These are phyloP conservation scores for Pyrocoelia pectoralis DNA, from an alignment of 2,888 invertebrate species.

Conservation along the genomic window DNA sequence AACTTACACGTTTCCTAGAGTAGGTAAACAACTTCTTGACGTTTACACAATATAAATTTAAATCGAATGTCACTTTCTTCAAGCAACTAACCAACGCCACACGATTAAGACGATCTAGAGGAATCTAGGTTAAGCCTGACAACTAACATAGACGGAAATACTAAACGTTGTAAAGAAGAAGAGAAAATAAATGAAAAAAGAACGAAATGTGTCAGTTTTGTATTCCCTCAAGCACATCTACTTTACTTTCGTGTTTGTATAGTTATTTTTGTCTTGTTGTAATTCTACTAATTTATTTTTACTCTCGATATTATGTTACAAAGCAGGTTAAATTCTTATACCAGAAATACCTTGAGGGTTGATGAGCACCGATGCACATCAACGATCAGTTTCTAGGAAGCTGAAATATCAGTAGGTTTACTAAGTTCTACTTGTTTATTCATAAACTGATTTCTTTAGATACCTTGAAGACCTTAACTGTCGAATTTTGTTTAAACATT, in stretches of 20 bases:
- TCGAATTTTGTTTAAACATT: no score
- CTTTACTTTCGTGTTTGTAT: not conserved
- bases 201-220: conserved; percentile 2
- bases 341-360: conserved; percentile 20
- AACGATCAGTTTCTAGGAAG: conserved; percentile 23
- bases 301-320: conserved; percentile 8
- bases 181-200: not conserved
- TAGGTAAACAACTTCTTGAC: conserved; percentile 27
- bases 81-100: not conserved
- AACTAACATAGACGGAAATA: not conserved
- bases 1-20: conserved; percentile 26
- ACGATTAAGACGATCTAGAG: conserved; percentile 12
- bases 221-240: conserved; percentile 7
- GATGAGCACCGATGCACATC: conserved; percentile 28
- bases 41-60: conserved; percentile 29
- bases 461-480: no score
- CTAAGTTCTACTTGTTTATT: conserved; percentile 15
- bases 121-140: conserved; percentile 14
- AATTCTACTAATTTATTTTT: conserved; percentile 12
- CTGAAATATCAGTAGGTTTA: conserved; percentile 14
- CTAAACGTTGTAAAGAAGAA: not conserved
- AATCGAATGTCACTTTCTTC: conserved; percentile 27
- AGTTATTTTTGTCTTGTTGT: not conserved
- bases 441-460: conserved; percentile 4
- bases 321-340: conserved; percentile 16